These are phyloP conservation scores for Actinostola sp. DNA, from an alignment of 92 coral and sea anemone species.

Conservation along the genomic window DNA sequence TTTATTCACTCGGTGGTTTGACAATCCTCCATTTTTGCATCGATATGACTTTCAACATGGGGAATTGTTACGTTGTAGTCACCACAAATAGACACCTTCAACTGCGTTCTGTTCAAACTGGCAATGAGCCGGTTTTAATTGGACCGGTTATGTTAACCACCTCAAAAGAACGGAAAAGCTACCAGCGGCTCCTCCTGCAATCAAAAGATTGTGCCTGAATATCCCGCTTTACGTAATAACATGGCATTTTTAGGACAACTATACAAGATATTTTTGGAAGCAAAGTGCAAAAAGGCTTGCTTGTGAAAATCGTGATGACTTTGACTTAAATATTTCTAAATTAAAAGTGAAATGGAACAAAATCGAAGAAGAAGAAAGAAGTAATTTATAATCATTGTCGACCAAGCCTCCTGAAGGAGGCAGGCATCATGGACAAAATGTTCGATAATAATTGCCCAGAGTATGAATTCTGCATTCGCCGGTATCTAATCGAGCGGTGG, in stretches of 20 bases:
- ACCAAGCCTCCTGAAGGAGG: slow-evolving; percentile 30
- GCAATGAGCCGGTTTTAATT: slow-evolving; percentile 43
- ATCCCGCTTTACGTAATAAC: slow-evolving; percentile 13
- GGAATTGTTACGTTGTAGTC: slow-evolving; percentile 63
- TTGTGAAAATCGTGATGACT: slow-evolving; percentile 47
- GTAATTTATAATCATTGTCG: slow-evolving; percentile 51
- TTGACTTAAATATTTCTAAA: slow-evolving; percentile 44
- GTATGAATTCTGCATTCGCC: slow-evolving; percentile 53
- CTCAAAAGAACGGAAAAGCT: slow-evolving; percentile 45
- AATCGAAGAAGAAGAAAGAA: slow-evolving; percentile 36
- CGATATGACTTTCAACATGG: slow-evolving; percentile 61
- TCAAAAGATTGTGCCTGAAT: slow-evolving; percentile 33
- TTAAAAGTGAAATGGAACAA: slow-evolving; percentile 51
- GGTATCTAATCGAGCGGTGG: slow-evolving; percentile 30
- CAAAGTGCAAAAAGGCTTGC: slow-evolving; percentile 29
- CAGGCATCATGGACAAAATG: slow-evolving; percentile 46
- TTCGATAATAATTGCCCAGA: slow-evolving; percentile 61
- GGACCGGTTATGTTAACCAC: slow-evolving; percentile 53
- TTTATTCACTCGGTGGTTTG: no score
- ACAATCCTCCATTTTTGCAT: slow-evolving; percentile 62
- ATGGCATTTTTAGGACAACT: slow-evolving; percentile 24
- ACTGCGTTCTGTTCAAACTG: slow-evolving; percentile 12
- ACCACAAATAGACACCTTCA: slow-evolving; percentile 62
- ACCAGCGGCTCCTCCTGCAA: slow-evolving; percentile 51
- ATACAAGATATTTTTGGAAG: slow-evolving; percentile 38